Percentiles rank a stretch among this genome's conserved stretches.
Evolutionary conservation across 2,888 invertebrate species (phyloP).

Genomic region (Koerneria pararmatus): DNA sequence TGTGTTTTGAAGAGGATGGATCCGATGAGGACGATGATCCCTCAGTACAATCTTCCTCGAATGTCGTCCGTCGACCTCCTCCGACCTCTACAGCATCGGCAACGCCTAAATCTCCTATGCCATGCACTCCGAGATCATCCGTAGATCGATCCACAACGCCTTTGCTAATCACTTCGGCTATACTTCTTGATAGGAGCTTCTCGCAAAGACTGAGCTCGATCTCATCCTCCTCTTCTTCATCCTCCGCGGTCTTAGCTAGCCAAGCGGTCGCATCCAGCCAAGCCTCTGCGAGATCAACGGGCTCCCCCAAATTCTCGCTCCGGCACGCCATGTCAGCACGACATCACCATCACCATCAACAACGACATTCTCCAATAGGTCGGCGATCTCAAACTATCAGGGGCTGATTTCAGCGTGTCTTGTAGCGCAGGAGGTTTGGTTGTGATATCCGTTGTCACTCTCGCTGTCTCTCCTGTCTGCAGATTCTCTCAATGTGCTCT

Average conservation of each 20-base stretch:
- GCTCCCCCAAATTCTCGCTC: conserved; percentile 33
- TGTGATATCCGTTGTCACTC: too few species aligned
- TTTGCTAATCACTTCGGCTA: conserved; percentile 16
- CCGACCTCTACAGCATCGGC: conserved; percentile 22
- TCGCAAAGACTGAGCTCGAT: conserved; percentile 8
- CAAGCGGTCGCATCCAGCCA: too few species aligned
- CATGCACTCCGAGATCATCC: conserved; percentile 19
- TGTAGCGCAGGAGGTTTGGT: too few species aligned
- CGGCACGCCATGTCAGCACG: conserved; percentile 31
- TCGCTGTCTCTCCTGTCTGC: conserved; percentile 15
- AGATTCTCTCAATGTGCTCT: conserved; percentile 14
- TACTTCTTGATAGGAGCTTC: conserved; percentile 13
- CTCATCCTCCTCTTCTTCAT: conserved; percentile 21
- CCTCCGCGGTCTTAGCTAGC: conserved; percentile 4
- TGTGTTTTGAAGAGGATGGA: conserved; percentile 13
- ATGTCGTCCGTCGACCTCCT: conserved; percentile 32
- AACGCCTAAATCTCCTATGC: conserved; percentile 8
- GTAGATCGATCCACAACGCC: conserved; percentile 18
- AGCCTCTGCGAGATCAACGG: conserved; percentile 24
- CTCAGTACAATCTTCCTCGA: conserved; percentile 37
- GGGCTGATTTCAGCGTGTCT: too few species aligned
- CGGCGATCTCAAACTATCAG: conserved; percentile 16
- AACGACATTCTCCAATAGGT: conserved; percentile 26
- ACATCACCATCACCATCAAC: conserved; percentile 15
- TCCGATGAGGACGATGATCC: conserved; percentile 33